Conservation (phyloP, 2,113 vertebrate species). For the Columba janthina region DNA sequence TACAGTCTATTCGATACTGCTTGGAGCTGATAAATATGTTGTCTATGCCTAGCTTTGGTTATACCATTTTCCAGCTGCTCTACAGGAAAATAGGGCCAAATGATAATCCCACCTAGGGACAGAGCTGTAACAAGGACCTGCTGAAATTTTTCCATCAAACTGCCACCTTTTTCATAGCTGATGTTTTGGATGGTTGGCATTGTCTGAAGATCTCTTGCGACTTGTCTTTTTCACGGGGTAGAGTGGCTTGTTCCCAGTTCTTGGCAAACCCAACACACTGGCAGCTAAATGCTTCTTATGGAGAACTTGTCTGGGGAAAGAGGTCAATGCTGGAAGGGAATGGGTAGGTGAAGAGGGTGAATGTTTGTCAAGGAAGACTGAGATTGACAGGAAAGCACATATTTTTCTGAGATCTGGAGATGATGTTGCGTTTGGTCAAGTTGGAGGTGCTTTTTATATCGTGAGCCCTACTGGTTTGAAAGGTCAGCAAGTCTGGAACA, state of each 20-base stretch:
- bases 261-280: neutral
- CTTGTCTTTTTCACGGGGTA: neutral
- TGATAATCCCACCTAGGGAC: neutral
- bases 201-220: neutral
- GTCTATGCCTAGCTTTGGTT: neutral
- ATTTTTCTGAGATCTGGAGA: neutral
- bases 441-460: neutral
- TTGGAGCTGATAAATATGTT: neutral
- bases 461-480: neutral
- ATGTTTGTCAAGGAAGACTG: neutral
- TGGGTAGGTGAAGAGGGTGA: accelerated
- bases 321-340: neutral
- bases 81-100: neutral
- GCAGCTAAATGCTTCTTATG: neutral
- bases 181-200: neutral
- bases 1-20: neutral
- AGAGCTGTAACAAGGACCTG: neutral
- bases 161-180: neutral
- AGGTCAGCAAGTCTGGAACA: neutral
- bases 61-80: neutral
- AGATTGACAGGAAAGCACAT: neutral
- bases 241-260: neutral
- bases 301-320: neutral
- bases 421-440: neutral
- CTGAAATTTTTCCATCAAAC: neutral